Conservation (phyloP, 2,888 invertebrate genomes). For the Netelia inedita region DNA sequence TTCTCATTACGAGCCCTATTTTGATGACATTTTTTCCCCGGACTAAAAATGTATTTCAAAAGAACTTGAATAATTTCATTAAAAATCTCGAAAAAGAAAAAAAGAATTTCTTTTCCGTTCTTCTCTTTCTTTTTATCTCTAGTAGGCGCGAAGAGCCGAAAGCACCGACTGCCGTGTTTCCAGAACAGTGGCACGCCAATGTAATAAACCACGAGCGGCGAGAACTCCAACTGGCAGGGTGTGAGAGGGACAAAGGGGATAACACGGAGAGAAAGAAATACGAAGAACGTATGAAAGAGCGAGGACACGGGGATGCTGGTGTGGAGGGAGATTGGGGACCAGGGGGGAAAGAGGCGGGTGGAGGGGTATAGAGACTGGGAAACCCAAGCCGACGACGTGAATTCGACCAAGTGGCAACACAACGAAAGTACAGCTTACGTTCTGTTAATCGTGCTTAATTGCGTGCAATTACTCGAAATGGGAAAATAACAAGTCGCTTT, state of each 20-base stretch:
- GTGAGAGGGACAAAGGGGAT: not conserved
- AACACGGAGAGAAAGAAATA: not conserved
- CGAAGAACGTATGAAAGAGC: not conserved
- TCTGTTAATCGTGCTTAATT: conserved; percentile 82
- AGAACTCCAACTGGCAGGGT: not conserved
- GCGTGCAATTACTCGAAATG: conserved; percentile 82
- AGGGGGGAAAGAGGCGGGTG: not conserved
- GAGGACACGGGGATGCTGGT: not conserved
- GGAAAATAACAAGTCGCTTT: conserved; percentile 81
- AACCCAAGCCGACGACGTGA: conserved; percentile 59
- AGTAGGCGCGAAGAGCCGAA: conserved; percentile 3
- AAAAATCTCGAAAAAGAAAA: not conserved
- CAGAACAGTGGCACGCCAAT: not conserved
- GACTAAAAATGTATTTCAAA: not conserved
- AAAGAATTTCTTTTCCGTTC: not conserved
- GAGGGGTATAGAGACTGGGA: not conserved
- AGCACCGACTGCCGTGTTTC: not conserved
- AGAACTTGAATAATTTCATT: conserved; percentile 25
- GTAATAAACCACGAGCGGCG: not conserved
- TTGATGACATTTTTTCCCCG: not conserved
- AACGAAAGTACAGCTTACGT: conserved; percentile 73
- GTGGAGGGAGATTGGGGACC: not conserved
- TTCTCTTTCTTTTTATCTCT: conserved; percentile 1
- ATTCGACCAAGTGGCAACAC: conserved; percentile 74
- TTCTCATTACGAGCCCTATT: not conserved